Evolutionary conservation across 2,888 invertebrate genomes (phyloP).

Genomic region (Nomada fabriciana): DNA sequence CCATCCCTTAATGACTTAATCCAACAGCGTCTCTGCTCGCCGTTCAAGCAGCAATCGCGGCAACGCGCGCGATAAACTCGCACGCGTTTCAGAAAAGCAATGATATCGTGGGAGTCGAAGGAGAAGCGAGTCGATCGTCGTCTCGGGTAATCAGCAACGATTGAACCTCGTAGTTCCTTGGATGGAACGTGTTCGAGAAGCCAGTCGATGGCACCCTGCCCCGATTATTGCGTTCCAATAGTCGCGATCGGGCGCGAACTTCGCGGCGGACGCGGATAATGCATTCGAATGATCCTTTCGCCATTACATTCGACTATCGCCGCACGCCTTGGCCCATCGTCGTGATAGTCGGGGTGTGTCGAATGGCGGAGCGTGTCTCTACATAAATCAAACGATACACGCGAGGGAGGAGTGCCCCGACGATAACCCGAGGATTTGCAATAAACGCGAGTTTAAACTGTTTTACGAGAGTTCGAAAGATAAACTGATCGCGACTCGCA

Average conservation of each 20-base stretch:
- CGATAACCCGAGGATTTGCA: conserved; percentile 60
- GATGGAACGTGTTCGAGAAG: neutral
- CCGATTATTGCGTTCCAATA: conserved; percentile 37
- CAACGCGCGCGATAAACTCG: neutral
- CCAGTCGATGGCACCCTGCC: neutral
- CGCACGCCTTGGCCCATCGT: conserved; percentile 48
- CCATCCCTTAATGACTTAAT: neutral
- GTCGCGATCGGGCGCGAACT: conserved; percentile 4
- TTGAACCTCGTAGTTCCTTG: neutral
- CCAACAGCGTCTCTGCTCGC: neutral
- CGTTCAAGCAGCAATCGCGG: neutral
- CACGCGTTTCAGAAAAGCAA: neutral
- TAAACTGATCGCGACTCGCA: conserved; percentile 52
- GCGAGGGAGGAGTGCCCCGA: conserved; percentile 13
- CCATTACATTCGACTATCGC: conserved; percentile 61
- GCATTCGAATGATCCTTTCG: conserved; percentile 52
- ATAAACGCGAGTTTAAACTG: conserved; percentile 72
- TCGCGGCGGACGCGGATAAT: conserved; percentile 39
- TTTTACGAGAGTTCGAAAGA: conserved; percentile 69
- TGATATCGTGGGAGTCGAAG: neutral
- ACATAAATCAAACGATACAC: conserved; percentile 71
- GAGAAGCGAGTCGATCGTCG: neutral
- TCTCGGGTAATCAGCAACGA: neutral
- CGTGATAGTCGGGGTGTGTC: conserved; percentile 40
- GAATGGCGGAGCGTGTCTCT: conserved; percentile 44